Evolutionary conservation across 1,140 invertebrate species (phyloP).

Genomic region (Meloidogyne hapla): DNA sequence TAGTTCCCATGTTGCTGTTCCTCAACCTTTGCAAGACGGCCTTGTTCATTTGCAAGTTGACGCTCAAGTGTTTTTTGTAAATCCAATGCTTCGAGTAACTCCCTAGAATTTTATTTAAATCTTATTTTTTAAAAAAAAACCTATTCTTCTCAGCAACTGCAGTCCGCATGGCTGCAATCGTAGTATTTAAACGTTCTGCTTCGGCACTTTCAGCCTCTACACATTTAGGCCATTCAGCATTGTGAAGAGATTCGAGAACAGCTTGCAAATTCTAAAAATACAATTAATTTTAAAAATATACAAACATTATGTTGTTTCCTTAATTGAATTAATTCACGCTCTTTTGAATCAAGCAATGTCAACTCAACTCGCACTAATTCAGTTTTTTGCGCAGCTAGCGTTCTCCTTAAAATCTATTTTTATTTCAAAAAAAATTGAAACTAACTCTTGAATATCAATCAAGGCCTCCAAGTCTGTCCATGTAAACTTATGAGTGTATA

Average conservation of each 20-base stretch:
- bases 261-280: constrained; percentile 34
- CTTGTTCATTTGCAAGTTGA: constrained; percentile 8
- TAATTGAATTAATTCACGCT: constrained; percentile 41
- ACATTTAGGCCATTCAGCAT: constrained; percentile 31
- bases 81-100: constrained; percentile 13
- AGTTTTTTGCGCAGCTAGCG: constrained; percentile 32
- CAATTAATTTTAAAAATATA: not conserved
- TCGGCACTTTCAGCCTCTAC: constrained; percentile 22
- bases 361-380: constrained; percentile 39
- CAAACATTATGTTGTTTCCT: constrained; percentile 40
- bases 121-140: constrained; percentile 32
- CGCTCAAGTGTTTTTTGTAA: constrained; percentile 14
- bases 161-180: constrained; percentile 44
- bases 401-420: constrained; percentile 15
- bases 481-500: constrained; percentile 19
- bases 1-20: not conserved
- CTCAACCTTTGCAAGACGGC: not conserved
- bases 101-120: not conserved
- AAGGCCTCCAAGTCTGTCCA: constrained; percentile 25
- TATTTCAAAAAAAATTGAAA: constrained; percentile 11
- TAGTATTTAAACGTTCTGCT: constrained; percentile 39
- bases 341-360: constrained; percentile 33
- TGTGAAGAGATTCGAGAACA: constrained; percentile 43
- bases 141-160: constrained; percentile 36
- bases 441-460: constrained; percentile 23